Conservation (phyloP, 2,888 invertebrate species). For the Microplitis manilae region DNA sequence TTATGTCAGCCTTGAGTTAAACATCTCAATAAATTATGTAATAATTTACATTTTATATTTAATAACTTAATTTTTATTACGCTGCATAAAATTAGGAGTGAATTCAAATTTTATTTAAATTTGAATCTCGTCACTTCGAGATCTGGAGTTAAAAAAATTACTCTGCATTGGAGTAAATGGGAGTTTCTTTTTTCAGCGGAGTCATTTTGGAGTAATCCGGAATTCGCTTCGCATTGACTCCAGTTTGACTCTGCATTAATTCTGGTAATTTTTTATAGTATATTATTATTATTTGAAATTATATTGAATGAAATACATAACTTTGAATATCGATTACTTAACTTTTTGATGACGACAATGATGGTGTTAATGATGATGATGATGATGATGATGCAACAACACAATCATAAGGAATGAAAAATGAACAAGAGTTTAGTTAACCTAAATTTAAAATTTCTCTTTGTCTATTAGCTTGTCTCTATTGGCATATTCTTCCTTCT, state of each 20-base stretch:
- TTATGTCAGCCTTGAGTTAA: background rate
- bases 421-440: background rate
- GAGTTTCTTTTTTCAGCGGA: no score
- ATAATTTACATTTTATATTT: background rate
- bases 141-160: no score
- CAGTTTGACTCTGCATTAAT: no score
- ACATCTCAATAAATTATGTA: background rate
- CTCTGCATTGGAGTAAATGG: no score
- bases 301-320: background rate
- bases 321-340: background rate
- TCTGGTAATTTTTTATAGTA: no score
- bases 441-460: background rate
- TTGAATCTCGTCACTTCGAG: no score
- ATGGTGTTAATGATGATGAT: background rate
- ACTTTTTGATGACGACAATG: background rate
- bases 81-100: no score
- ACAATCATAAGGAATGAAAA: background rate
- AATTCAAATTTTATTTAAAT: no score
- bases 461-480: background rate
- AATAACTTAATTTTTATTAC: no score
- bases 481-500: background rate
- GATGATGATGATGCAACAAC: background rate
- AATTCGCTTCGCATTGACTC: no score
- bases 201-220: no score
- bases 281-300: background rate